phyloP scores from a whole-genome alignment of 2,113 vertebrate species.

The Dasyornis broadbenti region DNA sequence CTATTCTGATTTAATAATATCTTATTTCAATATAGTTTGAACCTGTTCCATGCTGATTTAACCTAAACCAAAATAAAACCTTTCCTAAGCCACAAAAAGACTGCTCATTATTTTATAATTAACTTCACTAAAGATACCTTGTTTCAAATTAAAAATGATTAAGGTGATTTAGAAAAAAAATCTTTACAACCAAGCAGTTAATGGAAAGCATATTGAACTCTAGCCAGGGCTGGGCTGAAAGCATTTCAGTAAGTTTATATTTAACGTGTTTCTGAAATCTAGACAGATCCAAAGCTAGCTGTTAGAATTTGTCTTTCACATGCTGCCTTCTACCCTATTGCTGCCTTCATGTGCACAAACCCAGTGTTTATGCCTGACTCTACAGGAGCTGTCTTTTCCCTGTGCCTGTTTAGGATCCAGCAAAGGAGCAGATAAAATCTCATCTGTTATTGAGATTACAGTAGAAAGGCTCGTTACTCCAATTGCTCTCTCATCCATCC shows the following conservation, averaged over 20 bases:
- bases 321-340: neutral
- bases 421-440: neutral
- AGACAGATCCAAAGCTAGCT: neutral
- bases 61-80: neutral
- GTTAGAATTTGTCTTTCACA: neutral
- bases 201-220: neutral
- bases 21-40: neutral
- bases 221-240: neutral
- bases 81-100: neutral
- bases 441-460: slow-evolving; percentile 14
- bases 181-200: neutral
- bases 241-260: neutral
- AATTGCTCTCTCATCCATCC: slow-evolving; percentile 7
- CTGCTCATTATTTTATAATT: neutral
- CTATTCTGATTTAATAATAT: neutral
- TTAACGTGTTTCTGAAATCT: neutral
- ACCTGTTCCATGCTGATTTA: neutral
- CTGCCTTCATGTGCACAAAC: neutral
- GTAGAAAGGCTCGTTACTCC: neutral
- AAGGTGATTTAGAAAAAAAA: neutral
- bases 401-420: neutral
- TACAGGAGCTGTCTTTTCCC: neutral
- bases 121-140: neutral
- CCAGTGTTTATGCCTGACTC: neutral
- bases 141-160: neutral